Evolutionary conservation across 2,113 vertebrate species (phyloP).

Genomic region (Thunnus thynnus): DNA sequence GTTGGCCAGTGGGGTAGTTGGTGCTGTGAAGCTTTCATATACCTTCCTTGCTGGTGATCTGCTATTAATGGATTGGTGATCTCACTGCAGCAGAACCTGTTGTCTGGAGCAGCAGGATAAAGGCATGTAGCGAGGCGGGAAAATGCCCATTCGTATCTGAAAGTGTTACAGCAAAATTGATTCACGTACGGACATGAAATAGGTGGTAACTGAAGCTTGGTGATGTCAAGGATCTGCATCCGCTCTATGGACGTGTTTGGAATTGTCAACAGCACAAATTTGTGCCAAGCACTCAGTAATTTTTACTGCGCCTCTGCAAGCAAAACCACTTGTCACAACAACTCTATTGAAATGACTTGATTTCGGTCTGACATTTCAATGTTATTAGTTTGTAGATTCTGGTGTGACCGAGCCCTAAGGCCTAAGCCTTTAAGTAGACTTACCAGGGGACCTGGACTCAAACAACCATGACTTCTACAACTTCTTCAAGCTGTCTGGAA

Average conservation of each 20-base stretch:
- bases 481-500: neutral
- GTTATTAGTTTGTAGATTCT: too few species aligned
- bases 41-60: conserved; percentile 32
- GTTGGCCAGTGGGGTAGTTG: conserved; percentile 47
- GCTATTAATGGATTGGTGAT: conserved; percentile 43
- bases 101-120: conserved; percentile 34
- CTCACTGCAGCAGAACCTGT: neutral
- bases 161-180: conserved; percentile 4
- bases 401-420: neutral
- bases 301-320: too few species aligned
- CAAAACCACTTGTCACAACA: too few species aligned
- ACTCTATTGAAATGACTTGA: too few species aligned
- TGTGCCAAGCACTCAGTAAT: too few species aligned
- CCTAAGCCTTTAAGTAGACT: neutral
- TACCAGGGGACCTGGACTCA: neutral
- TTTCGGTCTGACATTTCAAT: too few species aligned
- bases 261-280: too few species aligned
- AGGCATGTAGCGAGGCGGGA: neutral
- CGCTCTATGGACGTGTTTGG: too few species aligned
- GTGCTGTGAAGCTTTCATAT: conserved; percentile 24
- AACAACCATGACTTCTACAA: too few species aligned
- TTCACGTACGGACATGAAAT: conserved; percentile 7
- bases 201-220: neutral
- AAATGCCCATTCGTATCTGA: conserved; percentile 1
- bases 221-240: too few species aligned